phyloP scores from a whole-genome alignment of 2,888 invertebrate genomes.

The Zygaena filipendulae region DNA sequence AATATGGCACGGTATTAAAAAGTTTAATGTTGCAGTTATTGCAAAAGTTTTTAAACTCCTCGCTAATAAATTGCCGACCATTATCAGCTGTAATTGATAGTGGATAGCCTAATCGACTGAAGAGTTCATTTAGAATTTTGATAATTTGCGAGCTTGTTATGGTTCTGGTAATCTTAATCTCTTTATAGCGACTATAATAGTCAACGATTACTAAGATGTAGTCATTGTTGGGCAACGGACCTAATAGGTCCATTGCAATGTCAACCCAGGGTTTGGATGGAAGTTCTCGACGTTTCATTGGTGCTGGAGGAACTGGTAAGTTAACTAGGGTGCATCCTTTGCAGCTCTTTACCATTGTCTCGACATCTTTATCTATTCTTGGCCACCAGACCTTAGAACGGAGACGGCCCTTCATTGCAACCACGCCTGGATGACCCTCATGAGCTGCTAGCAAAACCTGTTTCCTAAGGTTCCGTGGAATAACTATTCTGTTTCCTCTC shows the following conservation, averaged over 20 bases:
- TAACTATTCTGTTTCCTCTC: background rate
- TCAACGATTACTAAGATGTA: constrained; percentile 10
- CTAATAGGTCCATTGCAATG: constrained; percentile 21
- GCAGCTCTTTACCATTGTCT: constrained; percentile 10
- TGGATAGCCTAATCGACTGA: constrained; percentile 12
- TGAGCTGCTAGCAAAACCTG: constrained; percentile 19
- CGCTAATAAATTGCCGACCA: constrained; percentile 12
- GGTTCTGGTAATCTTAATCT: constrained; percentile 7
- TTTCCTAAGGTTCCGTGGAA: constrained; percentile 6
- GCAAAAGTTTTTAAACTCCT: no score
- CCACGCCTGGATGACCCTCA: constrained; percentile 21
- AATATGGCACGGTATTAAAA: constrained; percentile 18
- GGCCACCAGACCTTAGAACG: constrained; percentile 17
- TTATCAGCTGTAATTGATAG: constrained; percentile 13
- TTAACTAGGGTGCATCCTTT: constrained; percentile 17
- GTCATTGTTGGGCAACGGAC: constrained; percentile 12
- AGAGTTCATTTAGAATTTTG: constrained; percentile 8
- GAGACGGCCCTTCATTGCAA: constrained; percentile 12
- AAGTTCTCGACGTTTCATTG: constrained; percentile 15
- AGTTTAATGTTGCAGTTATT: constrained; percentile 15
- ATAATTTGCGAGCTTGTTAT: constrained; percentile 7
- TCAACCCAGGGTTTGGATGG: constrained; percentile 15
- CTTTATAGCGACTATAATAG: constrained; percentile 12
- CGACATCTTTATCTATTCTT: constrained; percentile 11
- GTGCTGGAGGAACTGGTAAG: constrained; percentile 10